Evolutionary conservation across 2,888 invertebrate genomes (phyloP).

Genomic region (Podabrus alpinus): DNA sequence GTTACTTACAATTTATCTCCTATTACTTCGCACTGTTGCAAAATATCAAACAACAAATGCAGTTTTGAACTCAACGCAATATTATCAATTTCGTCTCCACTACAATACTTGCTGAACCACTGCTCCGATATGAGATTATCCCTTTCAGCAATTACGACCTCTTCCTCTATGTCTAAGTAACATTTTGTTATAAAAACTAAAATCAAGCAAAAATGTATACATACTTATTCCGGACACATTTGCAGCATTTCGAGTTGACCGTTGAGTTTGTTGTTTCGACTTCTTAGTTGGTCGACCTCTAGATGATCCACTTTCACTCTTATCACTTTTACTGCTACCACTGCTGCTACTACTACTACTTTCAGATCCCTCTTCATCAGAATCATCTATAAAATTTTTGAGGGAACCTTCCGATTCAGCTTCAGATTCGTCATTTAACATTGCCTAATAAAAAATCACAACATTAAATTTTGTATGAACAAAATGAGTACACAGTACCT

Average conservation of each 20-base stretch:
- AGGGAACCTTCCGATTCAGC: constrained; percentile 68
- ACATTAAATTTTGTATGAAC: constrained; percentile 8
- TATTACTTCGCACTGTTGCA: constrained; percentile 89
- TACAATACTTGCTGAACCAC: constrained; percentile 85
- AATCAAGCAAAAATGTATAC: neutral
- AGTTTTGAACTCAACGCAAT: constrained; percentile 80
- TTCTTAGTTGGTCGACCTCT: constrained; percentile 33
- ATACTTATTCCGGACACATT: constrained; percentile 39
- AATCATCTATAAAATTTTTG: constrained; percentile 70
- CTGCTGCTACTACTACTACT: constrained; percentile 24
- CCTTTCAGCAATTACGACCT: constrained; percentile 48
- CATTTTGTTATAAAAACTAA: neutral
- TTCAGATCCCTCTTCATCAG: neutral
- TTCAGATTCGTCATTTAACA: constrained; percentile 53
- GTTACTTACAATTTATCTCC: constrained; percentile 89
- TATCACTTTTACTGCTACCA: constrained; percentile 26
- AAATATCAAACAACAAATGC: constrained; percentile 80
- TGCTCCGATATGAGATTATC: constrained; percentile 61
- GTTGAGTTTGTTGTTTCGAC: constrained; percentile 40
- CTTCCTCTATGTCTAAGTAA: constrained; percentile 41
- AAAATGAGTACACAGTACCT: constrained; percentile 5
- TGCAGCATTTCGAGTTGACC: constrained; percentile 60
- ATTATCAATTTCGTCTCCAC: constrained; percentile 78
- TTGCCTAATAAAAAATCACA: constrained; percentile 43
- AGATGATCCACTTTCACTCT: constrained; percentile 26